A percentile compares a stretch with the other conserved stretches of the same genome.
phyloP scores from a whole-genome alignment of 2,797 vertebrate genomes.

The Poecilia velifera region DNA sequence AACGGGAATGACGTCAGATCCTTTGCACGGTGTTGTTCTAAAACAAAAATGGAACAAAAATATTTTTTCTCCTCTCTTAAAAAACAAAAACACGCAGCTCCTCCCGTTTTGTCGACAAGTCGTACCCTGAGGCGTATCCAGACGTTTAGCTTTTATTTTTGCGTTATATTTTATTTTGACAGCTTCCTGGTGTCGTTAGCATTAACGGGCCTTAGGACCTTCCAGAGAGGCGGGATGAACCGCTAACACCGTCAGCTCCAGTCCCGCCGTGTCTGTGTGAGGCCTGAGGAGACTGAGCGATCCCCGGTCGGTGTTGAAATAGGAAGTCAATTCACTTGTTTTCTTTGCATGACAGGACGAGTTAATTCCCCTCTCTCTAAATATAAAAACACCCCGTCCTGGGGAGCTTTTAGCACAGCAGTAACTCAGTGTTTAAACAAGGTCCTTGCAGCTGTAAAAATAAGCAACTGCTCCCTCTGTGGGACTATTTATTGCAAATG shows the following conservation, averaged over 20 bases:
- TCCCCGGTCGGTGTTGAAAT: slow-evolving; percentile 40
- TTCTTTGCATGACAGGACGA: slow-evolving; percentile 38
- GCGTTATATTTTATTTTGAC: background rate
- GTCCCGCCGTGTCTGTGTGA: slow-evolving; percentile 24
- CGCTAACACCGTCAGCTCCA: background rate
- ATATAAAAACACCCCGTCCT: slow-evolving; percentile 11
- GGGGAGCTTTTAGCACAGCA: slow-evolving; percentile 31
- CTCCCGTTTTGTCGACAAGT: background rate
- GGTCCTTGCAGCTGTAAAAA: slow-evolving; percentile 66
- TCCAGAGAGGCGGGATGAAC: background rate
- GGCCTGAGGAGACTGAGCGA: slow-evolving; percentile 24
- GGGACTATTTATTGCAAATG: slow-evolving; percentile 46
- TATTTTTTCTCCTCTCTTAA: background rate
- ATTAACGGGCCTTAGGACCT: background rate
- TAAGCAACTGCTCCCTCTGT: slow-evolving; percentile 37
- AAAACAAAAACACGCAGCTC: background rate
- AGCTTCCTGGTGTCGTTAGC: background rate
- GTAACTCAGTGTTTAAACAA: slow-evolving; percentile 49
- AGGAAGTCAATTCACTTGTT: slow-evolving; percentile 52
- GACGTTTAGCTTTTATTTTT: background rate
- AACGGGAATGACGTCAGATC: background rate
- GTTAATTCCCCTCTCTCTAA: slow-evolving; percentile 10
- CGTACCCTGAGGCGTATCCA: background rate
- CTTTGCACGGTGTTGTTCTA: background rate
- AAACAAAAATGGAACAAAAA: background rate